Evolutionary conservation across 2,888 invertebrate genomes (phyloP).

Genomic region (Drosophila suboccidentalis): DNA sequence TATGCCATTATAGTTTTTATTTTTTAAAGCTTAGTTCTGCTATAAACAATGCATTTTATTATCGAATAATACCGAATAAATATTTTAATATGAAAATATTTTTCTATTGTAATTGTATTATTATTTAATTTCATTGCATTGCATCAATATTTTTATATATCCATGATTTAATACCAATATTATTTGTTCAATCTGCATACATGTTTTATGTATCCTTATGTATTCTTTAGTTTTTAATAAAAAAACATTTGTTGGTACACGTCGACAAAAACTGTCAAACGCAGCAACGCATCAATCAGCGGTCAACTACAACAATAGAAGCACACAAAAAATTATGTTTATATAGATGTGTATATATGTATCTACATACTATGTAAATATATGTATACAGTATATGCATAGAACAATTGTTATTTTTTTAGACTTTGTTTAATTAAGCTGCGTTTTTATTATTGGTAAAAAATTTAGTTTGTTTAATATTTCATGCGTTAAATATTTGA

Average conservation of each 20-base stretch:
- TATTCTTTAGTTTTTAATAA: conserved; percentile 56
- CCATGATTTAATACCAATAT: conserved; percentile 50
- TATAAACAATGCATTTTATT: conserved; percentile 11
- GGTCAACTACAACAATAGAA: conserved; percentile 32
- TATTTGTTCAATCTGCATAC: conserved; percentile 21
- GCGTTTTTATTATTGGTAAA: conserved; percentile 35
- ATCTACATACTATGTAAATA: neutral
- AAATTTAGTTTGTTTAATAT: conserved; percentile 74
- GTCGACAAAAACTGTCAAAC: conserved; percentile 68
- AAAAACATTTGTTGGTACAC: conserved; percentile 64
- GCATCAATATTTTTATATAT: conserved; percentile 43
- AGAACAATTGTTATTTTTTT: conserved; percentile 33
- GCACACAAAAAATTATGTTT: conserved; percentile 30
- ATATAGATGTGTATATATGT: neutral
- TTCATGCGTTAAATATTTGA: conserved; percentile 73
- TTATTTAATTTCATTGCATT: conserved; percentile 35
- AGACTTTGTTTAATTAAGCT: conserved; percentile 55
- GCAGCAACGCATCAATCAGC: conserved; percentile 72
- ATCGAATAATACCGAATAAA: conserved; percentile 14
- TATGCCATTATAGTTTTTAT: neutral
- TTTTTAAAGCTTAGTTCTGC: neutral
- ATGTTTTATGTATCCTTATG: conserved; percentile 34
- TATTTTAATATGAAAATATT: conserved; percentile 22
- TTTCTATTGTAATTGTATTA: conserved; percentile 11
- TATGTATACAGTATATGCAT: neutral